phyloP scores from a whole-genome alignment of 2,113 vertebrate species.

The Ahaetulla prasina region DNA sequence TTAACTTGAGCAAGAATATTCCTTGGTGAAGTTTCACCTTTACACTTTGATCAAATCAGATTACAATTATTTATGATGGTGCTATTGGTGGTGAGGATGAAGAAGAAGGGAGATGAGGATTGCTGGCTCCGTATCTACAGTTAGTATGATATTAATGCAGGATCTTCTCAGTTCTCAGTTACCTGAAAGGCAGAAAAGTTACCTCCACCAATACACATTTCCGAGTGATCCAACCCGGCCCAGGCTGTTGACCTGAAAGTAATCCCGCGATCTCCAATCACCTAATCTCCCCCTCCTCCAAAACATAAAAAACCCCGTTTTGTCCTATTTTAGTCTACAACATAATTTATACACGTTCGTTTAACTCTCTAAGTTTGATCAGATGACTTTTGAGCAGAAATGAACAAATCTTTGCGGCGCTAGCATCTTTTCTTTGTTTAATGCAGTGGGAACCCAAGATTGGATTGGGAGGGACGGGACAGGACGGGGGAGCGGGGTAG shows the following conservation, averaged over 20 bases:
- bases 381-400: not conserved
- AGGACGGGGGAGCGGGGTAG: not conserved
- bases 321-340: not conserved
- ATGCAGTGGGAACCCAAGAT: not conserved
- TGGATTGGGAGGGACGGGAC: not conserved
- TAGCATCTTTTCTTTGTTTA: not conserved
- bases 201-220: not conserved
- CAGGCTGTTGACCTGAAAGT: not conserved
- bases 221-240: not conserved
- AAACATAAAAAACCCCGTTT: not conserved
- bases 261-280: not conserved
- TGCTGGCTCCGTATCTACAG: not conserved
- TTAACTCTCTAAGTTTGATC: not conserved
- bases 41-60: not conserved
- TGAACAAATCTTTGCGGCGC: not conserved
- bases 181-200: not conserved
- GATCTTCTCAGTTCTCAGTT: not conserved
- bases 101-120: not conserved
- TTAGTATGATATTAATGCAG: not conserved
- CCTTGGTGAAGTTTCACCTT: not conserved
- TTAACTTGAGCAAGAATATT: not conserved
- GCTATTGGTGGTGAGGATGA: not conserved
- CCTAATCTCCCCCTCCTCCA: not conserved
- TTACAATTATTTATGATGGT: not conserved
- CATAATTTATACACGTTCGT: not conserved